Conservation (phyloP, 2,888 invertebrate species). For the Tyria jacobaeae region DNA sequence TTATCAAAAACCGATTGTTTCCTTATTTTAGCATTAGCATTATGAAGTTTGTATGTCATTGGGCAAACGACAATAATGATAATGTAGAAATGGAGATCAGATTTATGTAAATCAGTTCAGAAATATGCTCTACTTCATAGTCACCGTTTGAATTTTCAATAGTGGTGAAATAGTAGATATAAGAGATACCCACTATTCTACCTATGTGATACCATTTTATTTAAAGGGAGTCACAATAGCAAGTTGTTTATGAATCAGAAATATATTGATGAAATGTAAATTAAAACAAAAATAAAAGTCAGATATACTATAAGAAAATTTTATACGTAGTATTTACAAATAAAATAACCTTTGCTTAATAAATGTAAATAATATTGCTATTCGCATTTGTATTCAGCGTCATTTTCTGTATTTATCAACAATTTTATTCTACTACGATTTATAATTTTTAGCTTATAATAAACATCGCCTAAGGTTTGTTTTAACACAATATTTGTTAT, state of each 20-base stretch:
- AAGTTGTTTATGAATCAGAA: neutral
- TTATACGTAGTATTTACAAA: neutral
- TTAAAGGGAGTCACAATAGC: neutral
- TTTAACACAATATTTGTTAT: neutral
- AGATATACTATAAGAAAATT: neutral
- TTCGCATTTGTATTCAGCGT: neutral
- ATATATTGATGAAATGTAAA: neutral
- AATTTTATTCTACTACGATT: neutral
- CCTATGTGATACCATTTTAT: no score
- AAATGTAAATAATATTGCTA: neutral
- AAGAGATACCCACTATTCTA: no score
- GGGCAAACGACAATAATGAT: no score
- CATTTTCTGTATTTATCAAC: neutral
- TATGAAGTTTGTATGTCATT: no score
- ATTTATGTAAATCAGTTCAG: no score
- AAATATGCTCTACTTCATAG: no score
- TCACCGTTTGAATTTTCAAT: no score
- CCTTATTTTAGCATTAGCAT: no score
- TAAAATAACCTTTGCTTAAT: neutral
- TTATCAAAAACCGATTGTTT: no score
- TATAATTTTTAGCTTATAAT: neutral
- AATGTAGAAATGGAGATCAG: no score
- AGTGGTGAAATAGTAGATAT: no score
- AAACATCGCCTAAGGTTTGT: neutral
- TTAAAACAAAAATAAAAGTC: neutral